Base-by-base conservation (phyloP, 2,888 invertebrate species). In the Xestobium rufovillosum region DNA sequence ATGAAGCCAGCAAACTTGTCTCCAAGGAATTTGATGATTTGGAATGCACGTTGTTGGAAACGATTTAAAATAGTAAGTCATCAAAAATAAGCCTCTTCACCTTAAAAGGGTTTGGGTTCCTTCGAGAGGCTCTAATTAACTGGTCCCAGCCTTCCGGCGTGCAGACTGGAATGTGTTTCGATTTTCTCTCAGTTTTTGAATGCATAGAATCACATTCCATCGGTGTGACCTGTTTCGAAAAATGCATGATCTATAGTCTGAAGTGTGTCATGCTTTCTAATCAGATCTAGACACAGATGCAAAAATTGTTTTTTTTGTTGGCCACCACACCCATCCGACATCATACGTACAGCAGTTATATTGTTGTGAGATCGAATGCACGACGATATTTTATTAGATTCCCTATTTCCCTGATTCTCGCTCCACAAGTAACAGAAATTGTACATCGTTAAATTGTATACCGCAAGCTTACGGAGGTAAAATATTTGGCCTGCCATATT, bases 371-470 rank as follows among this genome's bases (percentile, higher is more conserved):
- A 16, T 32, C 38, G 38, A 28, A 52, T 34, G 26, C 46, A 49
- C 8, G 53, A 44, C 27, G 48, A 29, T 36, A 56, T 52, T 44
- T 55, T 49, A 34, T 49, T 50, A 38, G 43, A 42, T 27, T 51
- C 50, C 15, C 51, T 47, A 45, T 51, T 54, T 28, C 39, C 16
- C 37, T 29, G 29, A 45, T 46, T 14, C 44, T 45, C 30, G n/a
- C n/a, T n/a, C n/a, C n/a, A n/a, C n/a, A n/a, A n/a, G n/a, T n/a
- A n/a, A n/a, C n/a, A n/a, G n/a, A n/a, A n/a, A n/a, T n/a, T n/a
- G n/a, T n/a, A n/a, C n/a, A n/a, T n/a, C n/a, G n/a, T n/a, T n/a
- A n/a, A n/a, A n/a, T n/a, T n/a, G n/a, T n/a, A n/a, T n/a, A n/a
- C n/a, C n/a, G n/a, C n/a, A n/a, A n/a, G n/a, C n/a, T n/a, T n/a